phyloP scores from a whole-genome alignment of 1,140 invertebrate genomes.

The Artemia franciscana region DNA sequence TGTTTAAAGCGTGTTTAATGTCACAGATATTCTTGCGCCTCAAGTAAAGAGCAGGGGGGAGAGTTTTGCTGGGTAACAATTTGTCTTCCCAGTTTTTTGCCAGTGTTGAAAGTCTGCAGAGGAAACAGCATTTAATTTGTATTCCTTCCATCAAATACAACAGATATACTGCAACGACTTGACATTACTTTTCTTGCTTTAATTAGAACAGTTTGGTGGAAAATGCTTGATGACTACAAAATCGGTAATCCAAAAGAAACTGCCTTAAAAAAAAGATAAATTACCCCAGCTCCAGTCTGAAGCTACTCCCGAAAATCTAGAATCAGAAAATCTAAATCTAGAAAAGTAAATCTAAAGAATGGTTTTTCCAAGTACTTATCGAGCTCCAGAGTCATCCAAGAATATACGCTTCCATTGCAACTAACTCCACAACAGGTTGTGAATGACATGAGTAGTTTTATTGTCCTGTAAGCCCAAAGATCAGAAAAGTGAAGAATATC shows the following conservation, averaged over 20 bases:
- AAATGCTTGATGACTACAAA: neutral
- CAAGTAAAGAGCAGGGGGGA: no score
- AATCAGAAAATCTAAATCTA: no score
- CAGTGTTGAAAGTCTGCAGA: neutral
- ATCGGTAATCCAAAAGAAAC: neutral
- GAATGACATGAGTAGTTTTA: no score
- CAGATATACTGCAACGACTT: neutral
- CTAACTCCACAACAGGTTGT: no score
- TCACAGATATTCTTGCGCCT: neutral
- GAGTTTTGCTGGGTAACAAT: no score
- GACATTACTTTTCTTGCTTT: neutral
- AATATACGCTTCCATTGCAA: no score
- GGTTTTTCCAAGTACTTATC: neutral
- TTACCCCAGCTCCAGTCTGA: neutral
- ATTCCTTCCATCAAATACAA: neutral
- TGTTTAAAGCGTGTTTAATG: neutral
- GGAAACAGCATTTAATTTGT: neutral
- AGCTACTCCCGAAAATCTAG: neutral
- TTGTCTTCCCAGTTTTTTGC: neutral
- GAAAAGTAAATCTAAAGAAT: neutral
- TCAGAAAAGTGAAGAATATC: no score
- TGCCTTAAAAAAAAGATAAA: neutral
- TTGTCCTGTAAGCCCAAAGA: no score
- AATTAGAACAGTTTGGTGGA: neutral
- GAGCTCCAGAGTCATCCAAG: no score